phyloP scores from a whole-genome alignment of 2,113 vertebrate species.

The Hippocampus zosterae region DNA sequence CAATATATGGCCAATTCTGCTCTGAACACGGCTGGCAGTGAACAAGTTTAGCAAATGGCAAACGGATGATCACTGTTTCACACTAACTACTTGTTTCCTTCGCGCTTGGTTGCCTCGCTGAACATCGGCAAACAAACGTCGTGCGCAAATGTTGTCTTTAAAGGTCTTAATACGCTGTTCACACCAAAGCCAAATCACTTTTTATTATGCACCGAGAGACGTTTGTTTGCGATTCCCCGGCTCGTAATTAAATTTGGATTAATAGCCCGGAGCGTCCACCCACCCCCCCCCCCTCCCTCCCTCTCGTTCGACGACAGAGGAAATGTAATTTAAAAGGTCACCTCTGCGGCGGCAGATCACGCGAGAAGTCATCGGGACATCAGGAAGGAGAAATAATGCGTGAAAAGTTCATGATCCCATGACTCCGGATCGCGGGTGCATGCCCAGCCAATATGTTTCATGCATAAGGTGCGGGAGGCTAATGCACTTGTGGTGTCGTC shows the following conservation, averaged over 20 bases:
- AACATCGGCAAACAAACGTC: not conserved
- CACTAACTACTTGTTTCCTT: not conserved
- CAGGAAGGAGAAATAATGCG: not conserved
- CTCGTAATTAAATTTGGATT: conserved; percentile 6
- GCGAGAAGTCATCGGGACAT: not conserved
- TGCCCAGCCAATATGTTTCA: not conserved
- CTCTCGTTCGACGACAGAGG: not conserved
- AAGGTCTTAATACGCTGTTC: not conserved
- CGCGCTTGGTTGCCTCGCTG: not conserved
- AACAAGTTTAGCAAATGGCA: too few relatives aligned
- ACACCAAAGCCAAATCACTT: conserved; percentile 1
- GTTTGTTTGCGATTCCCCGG: not conserved
- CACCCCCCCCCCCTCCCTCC: too few relatives aligned
- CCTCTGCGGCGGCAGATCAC: not conserved
- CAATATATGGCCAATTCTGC: too few relatives aligned
- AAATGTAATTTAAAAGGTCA: not conserved
- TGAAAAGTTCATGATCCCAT: not conserved
- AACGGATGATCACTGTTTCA: too few relatives aligned
- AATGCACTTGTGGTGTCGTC: conserved; percentile 5
- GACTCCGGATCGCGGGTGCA: not conserved
- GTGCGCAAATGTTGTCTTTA: not conserved
- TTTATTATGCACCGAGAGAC: not conserved
- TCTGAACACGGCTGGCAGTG: too few relatives aligned
- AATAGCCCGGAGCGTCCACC: not conserved
- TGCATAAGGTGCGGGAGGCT: not conserved